Evolutionary conservation across 1,140 invertebrate genomes (phyloP).

Genomic region (Brachionus rubens): DNA sequence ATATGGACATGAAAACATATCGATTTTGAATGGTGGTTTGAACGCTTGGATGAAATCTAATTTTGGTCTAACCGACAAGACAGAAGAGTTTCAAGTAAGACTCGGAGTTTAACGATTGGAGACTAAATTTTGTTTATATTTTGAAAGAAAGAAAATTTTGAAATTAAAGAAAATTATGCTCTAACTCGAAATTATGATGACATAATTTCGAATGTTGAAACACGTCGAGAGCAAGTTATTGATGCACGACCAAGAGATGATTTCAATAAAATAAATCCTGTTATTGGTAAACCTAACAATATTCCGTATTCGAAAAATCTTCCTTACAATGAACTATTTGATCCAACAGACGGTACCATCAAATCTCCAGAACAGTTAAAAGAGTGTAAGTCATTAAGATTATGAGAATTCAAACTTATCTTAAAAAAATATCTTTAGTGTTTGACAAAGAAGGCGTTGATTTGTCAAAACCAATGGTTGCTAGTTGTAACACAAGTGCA

Average conservation of each 20-base stretch:
- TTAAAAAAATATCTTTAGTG: background rate
- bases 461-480: constrained; percentile 11
- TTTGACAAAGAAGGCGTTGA: constrained; percentile 23
- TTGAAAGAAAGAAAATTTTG: constrained; percentile 26
- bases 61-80: background rate
- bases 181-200: constrained; percentile 24
- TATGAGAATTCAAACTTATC: background rate
- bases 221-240: constrained; percentile 2
- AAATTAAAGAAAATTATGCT: background rate
- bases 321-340: constrained; percentile 35
- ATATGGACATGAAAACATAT: constrained; percentile 49
- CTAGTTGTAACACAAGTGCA: constrained; percentile 19
- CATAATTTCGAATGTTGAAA: background rate
- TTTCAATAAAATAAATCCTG: constrained; percentile 28
- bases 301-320: constrained; percentile 39
- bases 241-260: background rate
- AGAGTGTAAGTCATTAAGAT: background rate
- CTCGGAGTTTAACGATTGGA: no score
- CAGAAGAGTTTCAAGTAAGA: background rate
- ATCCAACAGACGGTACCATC: background rate
- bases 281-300: background rate
- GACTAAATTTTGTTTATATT: constrained; percentile 8
- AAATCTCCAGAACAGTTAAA: constrained; percentile 6
- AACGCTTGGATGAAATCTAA: constrained; percentile 48
- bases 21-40: constrained; percentile 50